phyloP scores from a whole-genome alignment of 2,113 vertebrate species.

The Pollachius pollachius region DNA sequence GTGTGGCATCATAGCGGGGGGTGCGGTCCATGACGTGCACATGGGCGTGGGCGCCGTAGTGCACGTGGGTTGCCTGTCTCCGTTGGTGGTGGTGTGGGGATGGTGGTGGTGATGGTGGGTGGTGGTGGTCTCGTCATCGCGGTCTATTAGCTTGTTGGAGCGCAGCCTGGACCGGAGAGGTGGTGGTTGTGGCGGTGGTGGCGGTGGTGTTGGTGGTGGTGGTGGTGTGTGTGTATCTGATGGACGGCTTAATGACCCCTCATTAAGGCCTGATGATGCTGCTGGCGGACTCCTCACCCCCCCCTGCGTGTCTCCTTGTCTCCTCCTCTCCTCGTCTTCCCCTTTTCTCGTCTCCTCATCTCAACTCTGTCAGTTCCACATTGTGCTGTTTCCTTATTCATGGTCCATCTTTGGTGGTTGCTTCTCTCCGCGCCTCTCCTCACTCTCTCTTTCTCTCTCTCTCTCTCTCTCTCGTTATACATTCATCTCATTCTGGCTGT shows the following conservation, averaged over 20 bases:
- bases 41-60: constrained; percentile 23
- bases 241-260: constrained; percentile 56
- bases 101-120: background rate
- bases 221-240: constrained; percentile 44
- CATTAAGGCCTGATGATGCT: constrained; percentile 48
- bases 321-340: background rate
- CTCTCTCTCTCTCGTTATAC: background rate
- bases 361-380: too few species aligned
- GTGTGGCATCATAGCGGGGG: constrained; percentile 29
- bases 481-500: background rate
- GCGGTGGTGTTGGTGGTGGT: too few species aligned
- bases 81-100: too few species aligned
- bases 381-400: too few species aligned
- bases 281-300: constrained; percentile 13
- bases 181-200: background rate
- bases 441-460: background rate
- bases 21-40: constrained; percentile 8
- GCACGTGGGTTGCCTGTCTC: constrained; percentile 22
- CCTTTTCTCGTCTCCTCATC: background rate
- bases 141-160: constrained; percentile 57
- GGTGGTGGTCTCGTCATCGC: constrained; percentile 44
- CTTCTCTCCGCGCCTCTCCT: background rate
- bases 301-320: constrained; percentile 2
- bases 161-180: constrained; percentile 28
- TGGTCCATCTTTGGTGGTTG: too few species aligned